These are phyloP conservation scores for Pentalonia nigronervosa DNA, from an alignment of 1,140 invertebrate species.

Conservation along the genomic window DNA sequence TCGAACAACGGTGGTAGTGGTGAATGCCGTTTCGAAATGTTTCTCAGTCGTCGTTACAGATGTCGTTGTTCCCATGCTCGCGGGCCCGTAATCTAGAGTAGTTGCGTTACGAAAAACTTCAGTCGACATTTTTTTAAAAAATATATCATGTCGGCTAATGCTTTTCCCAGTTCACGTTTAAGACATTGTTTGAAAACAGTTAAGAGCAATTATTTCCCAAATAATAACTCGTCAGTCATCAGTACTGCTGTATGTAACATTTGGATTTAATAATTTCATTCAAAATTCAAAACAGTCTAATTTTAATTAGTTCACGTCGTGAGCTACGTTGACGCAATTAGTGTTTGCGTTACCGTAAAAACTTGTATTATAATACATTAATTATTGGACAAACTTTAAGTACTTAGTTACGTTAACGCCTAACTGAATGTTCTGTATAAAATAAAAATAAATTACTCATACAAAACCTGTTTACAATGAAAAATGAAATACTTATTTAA, in stretches of 20 bases:
- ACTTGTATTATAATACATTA: background rate
- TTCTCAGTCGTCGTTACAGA: slow-evolving; percentile 10
- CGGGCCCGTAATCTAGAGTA: background rate
- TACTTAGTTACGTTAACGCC: background rate
- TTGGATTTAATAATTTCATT: background rate
- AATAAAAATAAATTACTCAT: background rate
- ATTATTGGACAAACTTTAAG: background rate
- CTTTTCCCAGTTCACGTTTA: background rate
- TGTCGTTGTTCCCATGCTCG: slow-evolving; percentile 37
- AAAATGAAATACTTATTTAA: background rate
- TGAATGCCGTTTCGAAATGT: slow-evolving; percentile 16
- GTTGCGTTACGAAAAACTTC: background rate
- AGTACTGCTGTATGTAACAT: background rate
- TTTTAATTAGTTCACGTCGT: background rate
- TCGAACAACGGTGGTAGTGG: background rate
- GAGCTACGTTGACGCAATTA: no score
- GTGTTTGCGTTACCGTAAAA: background rate
- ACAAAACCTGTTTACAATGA: background rate
- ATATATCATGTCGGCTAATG: background rate
- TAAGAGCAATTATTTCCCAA: background rate
- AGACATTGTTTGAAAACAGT: background rate
- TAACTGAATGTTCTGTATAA: background rate
- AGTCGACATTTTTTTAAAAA: background rate
- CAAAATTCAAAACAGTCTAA: background rate
- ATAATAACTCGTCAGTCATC: background rate